These are phyloP conservation scores for Elaphurus davidianus DNA, from an alignment of 2,113 vertebrate species.

Conservation along the genomic window DNA sequence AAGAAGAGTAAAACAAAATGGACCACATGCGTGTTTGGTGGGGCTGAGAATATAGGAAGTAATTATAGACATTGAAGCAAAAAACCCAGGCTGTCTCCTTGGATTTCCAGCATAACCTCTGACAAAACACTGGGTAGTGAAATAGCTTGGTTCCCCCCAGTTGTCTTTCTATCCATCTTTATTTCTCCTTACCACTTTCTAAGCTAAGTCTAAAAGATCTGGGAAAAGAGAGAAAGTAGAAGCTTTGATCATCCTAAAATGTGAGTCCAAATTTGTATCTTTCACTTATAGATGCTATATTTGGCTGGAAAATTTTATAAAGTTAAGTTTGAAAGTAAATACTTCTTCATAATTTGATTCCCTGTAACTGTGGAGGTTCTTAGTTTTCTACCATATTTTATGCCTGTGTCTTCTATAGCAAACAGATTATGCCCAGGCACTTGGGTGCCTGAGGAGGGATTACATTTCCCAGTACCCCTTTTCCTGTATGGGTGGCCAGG, in stretches of 20 bases:
- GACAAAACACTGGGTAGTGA: background rate
- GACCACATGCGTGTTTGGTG: background rate
- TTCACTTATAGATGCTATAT: background rate
- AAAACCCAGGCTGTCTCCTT: background rate
- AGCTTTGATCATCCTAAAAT: background rate
- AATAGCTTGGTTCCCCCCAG: background rate
- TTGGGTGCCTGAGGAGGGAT: background rate
- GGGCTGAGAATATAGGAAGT: background rate
- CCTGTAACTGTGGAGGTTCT: background rate
- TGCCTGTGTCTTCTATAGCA: background rate
- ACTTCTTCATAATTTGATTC: background rate
- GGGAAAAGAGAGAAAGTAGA: background rate
- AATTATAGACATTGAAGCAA: background rate
- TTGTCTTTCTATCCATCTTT: background rate
- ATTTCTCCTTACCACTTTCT: background rate
- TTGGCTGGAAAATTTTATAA: background rate
- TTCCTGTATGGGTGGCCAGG: background rate
- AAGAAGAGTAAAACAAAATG: background rate
- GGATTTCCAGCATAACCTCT: background rate
- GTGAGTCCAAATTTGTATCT: background rate
- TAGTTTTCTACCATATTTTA: background rate
- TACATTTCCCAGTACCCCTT: background rate
- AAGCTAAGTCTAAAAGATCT: background rate
- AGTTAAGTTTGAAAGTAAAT: background rate
- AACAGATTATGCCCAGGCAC: background rate